Base-by-base conservation (phyloP, 2,888 invertebrate species). In the Allygus modestus region DNA sequence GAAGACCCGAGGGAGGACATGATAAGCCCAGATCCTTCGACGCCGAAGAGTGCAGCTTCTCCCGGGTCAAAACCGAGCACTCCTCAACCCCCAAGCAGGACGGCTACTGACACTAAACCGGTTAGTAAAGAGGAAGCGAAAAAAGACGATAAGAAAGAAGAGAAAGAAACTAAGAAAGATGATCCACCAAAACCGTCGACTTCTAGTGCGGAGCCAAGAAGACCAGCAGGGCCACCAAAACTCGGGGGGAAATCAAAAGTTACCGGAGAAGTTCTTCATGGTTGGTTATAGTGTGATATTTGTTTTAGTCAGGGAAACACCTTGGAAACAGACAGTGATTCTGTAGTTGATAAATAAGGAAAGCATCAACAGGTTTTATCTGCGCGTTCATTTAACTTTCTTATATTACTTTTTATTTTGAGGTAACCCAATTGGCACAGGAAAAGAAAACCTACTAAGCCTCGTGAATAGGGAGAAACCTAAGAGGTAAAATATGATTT, bases 251-350 rank as follows among this genome's bases (percentile, higher is more conserved):
- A 93, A 89, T 95, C 95, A 1, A 95, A 93, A 88, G 93, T 94
- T 0, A 95, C 95, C 0, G 95, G 95, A 0, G 94, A 94, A 90
- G 92, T 94, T 86, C 93, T 95, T 85, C 94, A 95, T 20, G 95
- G 95, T 0, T 95, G 95, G 95, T 92, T 95, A 83, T 95, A 92
- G 37, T 28, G 5, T 58, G 31, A 69, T 33, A 33, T 5, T n/a
- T n/a, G n/a, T n/a, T n/a, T n/a, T n/a, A n/a, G n/a, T 4, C 11
- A 23, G 26, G 26, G 23, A 61, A 61, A 5, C 17, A 51, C 17
- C 41, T 41, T 41, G 41, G 54, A 20, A 17, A 54, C 9, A 54
- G n/a, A n/a, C n/a, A 43, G 46, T 43, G 46, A 43, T 43, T 43
- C 15, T 43, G 9, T 11, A 43, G 46, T 43, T 11, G 9, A 43